Evolutionary conservation across 2,888 invertebrate species (phyloP), one percentile per base, ranked within the genome.

Genomic region (Caenorhabditis sp.): DNA sequence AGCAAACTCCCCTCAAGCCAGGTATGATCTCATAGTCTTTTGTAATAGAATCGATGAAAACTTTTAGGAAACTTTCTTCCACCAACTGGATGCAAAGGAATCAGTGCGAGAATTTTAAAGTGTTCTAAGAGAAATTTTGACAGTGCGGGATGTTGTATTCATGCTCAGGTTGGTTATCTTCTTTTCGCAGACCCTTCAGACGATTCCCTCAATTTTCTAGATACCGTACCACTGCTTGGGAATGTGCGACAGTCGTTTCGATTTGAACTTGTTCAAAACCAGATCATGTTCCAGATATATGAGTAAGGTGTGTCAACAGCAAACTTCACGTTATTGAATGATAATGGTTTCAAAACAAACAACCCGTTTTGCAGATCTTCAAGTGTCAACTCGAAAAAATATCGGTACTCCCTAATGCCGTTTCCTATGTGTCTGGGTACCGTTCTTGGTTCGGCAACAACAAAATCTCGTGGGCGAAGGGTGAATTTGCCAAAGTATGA

Each of bases 161-260:
- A 74, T 11, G 13, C 70, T 11, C 3, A 73, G 59, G 79, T 81
- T n/a, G n/a, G 22, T 41, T 32, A 2, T 9, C 9, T n/a, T n/a
- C 20, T 15, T 17, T 17, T 17, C 17, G 2, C 30, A 5, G 6
- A 30, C 20, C 11, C 9, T 27, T 17, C 32, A 37, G 0, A 41
- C 15, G 7, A 35, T 63, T 39, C 22, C 39, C 2, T 27, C 30
- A 26, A 7, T 24, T 68, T 66, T 37, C 45, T n/a, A 82, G 80
- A 48, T 84, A 3, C 83, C 84, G 3, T 78, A 52, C 30, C 58
- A 70, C 27, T 84, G 84, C 24, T 45, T 84, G 35, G 80, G 83
- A 27, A 53, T 84, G 58, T 84, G 84, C 58, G 80, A 83, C 22
- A 27, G 20, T 22, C 22, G 35, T 24, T 53, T 53, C 43, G 50